Base-by-base conservation (phyloP, 1,140 invertebrate species). In the Papilio xuthus region DNA sequence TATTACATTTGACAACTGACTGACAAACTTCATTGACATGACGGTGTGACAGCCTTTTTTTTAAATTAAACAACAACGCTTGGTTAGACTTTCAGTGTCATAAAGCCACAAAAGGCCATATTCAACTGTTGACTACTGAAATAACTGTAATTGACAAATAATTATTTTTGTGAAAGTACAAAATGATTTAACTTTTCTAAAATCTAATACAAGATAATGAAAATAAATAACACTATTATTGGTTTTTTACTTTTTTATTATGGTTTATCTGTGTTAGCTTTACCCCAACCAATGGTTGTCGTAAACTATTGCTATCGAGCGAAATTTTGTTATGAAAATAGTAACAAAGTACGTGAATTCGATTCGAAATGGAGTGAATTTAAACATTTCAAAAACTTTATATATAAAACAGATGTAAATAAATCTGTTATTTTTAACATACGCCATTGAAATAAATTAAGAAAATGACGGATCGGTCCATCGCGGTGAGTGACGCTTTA, bases 271-370 rank as follows among this genome's bases (percentile, higher is more conserved):
- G 23, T 42, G 12, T 73, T 4, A 12, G 20, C 13, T 73, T 32
- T 75, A 26, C 88, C 89, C 88, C 88, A 89, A 90, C 88, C 78
- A 91, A 85, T 86, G 88, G 89, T 91, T 89, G 83, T 86, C 86
- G 83, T 89, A 78, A 82, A 71, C 80, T 78, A 37, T 79, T 78
- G 70, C 56, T 84, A 83, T 85, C 82, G 82, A 85, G 44, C 71
- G 77, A 50, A 86, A 83, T 82, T 83, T 37, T 79, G 73, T 60
- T 32, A 44, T 3, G 28, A 73, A 73, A 81, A 44, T 74, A 53
- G 37, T 32, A 69, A 41, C 47, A 77, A 70, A 78, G 67, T 73
- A 82, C 60, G 80, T 77, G 81, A 84, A 82, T 81, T 80, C 28
- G 42, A 80, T 70, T 84, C 81, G 78, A 79, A 82, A 80, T 77